Percentiles rank a stretch among this genome's conserved stretches.
Conservation (phyloP, 2,888 invertebrate genomes). For the Nemurella pictetii region DNA sequence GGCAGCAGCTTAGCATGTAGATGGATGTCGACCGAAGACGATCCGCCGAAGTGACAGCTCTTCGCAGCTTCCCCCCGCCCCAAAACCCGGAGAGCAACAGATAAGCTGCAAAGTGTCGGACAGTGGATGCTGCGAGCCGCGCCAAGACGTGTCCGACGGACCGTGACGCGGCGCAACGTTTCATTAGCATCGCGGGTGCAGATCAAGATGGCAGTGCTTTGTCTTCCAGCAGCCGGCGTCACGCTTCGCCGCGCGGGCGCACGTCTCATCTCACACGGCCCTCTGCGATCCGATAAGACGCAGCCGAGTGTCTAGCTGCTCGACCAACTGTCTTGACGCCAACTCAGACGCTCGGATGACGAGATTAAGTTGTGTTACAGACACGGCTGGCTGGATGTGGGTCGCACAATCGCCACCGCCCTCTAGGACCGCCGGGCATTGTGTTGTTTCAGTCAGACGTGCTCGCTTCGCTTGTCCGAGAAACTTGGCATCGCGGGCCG, state of each 20-base stretch:
- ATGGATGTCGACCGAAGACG: too few relatives aligned
- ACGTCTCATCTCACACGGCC: neutral
- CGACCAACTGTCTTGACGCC: neutral
- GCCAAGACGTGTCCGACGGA: neutral
- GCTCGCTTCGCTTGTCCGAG: neutral
- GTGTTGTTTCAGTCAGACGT: neutral
- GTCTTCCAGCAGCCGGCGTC: neutral
- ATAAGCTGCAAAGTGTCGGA: neutral
- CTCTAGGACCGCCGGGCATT: neutral
- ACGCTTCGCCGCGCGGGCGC: neutral
- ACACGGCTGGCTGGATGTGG: neutral
- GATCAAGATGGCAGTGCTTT: neutral
- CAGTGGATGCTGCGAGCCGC: too few relatives aligned
- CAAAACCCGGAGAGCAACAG: too few relatives aligned
- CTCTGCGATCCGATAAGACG: neutral
- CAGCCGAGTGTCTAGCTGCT: neutral
- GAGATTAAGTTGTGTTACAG: neutral
- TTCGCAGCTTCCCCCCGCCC: too few relatives aligned
- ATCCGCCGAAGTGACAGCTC: too few relatives aligned
- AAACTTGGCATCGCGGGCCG: neutral
- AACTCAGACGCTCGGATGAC: neutral
- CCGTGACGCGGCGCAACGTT: neutral
- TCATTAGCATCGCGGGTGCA: neutral
- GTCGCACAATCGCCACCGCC: neutral
- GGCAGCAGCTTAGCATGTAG: too few relatives aligned